phyloP scores from a whole-genome alignment of 2,888 invertebrate species.

The Formica aserva region DNA sequence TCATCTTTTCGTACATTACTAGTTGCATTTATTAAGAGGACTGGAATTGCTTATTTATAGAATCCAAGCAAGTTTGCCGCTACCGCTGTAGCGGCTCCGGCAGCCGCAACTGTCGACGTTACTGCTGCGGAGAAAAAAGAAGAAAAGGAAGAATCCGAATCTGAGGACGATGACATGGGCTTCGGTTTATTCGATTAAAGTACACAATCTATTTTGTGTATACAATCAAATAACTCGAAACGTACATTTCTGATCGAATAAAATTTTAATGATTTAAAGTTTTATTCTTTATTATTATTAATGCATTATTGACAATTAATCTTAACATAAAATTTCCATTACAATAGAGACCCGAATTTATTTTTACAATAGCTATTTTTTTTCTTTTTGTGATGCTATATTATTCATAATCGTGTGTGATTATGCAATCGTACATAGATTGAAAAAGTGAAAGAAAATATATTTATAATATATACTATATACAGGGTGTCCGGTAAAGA shows the following conservation, averaged over 20 bases:
- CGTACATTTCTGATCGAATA: not conserved
- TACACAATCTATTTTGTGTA: no score
- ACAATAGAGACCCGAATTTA: not conserved
- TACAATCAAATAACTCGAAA: not conserved
- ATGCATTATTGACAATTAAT: not conserved
- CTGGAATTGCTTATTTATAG: constrained; percentile 85
- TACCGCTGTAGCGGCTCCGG: constrained; percentile 88
- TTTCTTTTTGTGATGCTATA: not conserved
- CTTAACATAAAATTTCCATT: not conserved
- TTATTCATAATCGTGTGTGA: no score
- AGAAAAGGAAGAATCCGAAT: constrained; percentile 90
- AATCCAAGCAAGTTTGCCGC: constrained; percentile 97
- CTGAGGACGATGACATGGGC: constrained; percentile 98
- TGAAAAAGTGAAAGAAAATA: no score
- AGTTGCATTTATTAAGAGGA: not conserved
- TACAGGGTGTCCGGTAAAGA: no score
- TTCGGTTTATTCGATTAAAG: constrained; percentile 96
- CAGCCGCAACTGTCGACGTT: constrained; percentile 88
- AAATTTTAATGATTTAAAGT: not conserved
- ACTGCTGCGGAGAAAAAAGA: constrained; percentile 92
- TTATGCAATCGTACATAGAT: no score
- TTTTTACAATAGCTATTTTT: not conserved
- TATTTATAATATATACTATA: no score
- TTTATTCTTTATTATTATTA: not conserved
- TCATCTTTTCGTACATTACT: not conserved